Evolutionary conservation across 2,113 vertebrate species (phyloP).

Genomic region (Psilopsiagon aurifrons): DNA sequence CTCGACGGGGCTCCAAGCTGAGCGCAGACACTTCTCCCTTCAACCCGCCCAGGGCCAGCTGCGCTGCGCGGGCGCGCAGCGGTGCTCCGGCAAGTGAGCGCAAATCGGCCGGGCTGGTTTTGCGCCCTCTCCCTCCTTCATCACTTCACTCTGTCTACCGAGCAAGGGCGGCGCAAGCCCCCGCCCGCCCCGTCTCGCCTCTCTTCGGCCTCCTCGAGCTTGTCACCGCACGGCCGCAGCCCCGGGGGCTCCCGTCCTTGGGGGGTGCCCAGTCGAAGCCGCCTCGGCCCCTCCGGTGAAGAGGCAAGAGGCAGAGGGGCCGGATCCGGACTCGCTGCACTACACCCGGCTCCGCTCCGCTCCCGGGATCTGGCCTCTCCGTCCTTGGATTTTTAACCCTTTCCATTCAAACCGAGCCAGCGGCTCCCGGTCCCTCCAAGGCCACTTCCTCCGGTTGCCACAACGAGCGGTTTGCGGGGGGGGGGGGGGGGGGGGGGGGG

Average conservation of each 20-base stretch:
- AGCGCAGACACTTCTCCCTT: not conserved
- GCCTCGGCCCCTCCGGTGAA: too few species aligned
- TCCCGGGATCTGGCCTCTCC: not conserved
- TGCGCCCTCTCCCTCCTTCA: not conserved
- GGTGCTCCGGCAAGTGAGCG: not conserved
- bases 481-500: too few species aligned
- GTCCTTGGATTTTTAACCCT: not conserved
- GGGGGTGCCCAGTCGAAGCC: not conserved
- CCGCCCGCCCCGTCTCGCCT: not conserved
- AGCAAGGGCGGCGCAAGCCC: not conserved
- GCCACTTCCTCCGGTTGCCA: too few species aligned
- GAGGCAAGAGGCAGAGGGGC: not conserved
- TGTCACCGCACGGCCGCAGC: not conserved
- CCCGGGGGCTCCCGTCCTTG: not conserved
- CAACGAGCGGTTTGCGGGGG: too few species aligned
- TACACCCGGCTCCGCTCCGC: not conserved
- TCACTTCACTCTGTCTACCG: not conserved
- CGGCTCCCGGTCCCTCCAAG: not conserved
- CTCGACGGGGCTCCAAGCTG: rapidly evolving
- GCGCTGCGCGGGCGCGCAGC: not conserved
- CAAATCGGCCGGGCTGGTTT: rapidly evolving
- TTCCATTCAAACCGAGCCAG: not conserved
- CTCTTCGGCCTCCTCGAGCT: not conserved
- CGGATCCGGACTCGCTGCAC: not conserved
- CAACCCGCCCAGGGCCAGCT: not conserved